A percentile compares a stretch with the other conserved stretches of the same genome.
phyloP scores from a whole-genome alignment of 2,888 invertebrate species.

The Drosophila meridionalis region DNA sequence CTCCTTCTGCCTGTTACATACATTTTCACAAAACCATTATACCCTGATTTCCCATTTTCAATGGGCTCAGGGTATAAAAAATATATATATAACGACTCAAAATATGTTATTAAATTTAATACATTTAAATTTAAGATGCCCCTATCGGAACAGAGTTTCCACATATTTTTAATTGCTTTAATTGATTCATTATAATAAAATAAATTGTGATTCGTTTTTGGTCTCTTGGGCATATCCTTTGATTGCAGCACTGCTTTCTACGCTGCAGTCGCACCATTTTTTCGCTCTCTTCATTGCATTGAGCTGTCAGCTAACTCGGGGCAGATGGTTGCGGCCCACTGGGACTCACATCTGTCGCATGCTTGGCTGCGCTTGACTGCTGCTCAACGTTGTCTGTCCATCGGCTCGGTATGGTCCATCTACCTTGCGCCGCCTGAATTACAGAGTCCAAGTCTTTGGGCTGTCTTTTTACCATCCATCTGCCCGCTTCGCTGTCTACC shows the following conservation, averaged over 20 bases:
- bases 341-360: conserved; percentile 57
- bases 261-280: background rate
- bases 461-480: conserved; percentile 8
- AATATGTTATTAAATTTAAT: too few relatives aligned
- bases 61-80: too few relatives aligned
- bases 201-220: conserved; percentile 45
- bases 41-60: too few relatives aligned
- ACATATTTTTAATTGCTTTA: conserved; percentile 20
- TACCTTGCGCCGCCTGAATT: conserved; percentile 23
- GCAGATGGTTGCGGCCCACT: background rate
- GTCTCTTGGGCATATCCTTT: conserved; percentile 59
- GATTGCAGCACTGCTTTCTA: conserved; percentile 23
- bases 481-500: conserved; percentile 6
- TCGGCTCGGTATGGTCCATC: conserved; percentile 43
- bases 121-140: too few relatives aligned
- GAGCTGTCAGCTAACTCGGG: conserved; percentile 53
- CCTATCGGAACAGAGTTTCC: too few relatives aligned
- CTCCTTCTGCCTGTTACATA: too few relatives aligned
- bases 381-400: conserved; percentile 52
- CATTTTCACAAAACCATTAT: too few relatives aligned
- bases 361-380: conserved; percentile 69
- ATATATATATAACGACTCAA: too few relatives aligned
- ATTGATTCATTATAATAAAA: conserved; percentile 57
- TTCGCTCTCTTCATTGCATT: conserved; percentile 49
- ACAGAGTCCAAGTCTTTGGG: conserved; percentile 22